Percentiles rank a stretch among this genome's conserved stretches.
phyloP scores from a whole-genome alignment of 2,113 vertebrate species.

The Mohoua ochrocephala region DNA sequence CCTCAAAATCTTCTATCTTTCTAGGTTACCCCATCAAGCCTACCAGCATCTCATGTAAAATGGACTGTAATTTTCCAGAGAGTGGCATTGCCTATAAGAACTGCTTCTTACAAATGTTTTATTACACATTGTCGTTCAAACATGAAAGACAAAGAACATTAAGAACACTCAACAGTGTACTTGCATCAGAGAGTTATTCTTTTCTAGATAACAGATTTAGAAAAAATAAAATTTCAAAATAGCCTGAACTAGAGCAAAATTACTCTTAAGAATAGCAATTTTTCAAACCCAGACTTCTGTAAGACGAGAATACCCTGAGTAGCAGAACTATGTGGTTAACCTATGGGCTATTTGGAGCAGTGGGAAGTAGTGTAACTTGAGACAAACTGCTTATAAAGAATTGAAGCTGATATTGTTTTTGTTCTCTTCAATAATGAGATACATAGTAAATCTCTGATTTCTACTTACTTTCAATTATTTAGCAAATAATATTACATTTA shows the following conservation, averaged over 20 bases:
- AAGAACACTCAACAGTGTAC: neutral
- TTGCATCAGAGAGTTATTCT: neutral
- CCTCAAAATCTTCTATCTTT: neutral
- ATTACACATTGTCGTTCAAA: neutral
- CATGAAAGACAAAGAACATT: neutral
- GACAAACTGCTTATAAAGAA: neutral
- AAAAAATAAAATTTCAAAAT: neutral
- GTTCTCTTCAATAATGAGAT: neutral
- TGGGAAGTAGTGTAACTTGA: neutral
- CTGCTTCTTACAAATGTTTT: neutral
- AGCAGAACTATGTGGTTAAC: neutral
- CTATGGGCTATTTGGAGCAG: neutral
- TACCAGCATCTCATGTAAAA: neutral
- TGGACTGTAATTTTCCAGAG: neutral
- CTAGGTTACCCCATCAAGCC: neutral
- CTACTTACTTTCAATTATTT: neutral
- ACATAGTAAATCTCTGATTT: neutral
- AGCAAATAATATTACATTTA: neutral
- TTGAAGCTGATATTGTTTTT: neutral
- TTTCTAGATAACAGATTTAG: neutral
- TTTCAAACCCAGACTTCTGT: neutral
- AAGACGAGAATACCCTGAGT: neutral
- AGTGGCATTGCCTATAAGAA: neutral
- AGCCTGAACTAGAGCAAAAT: neutral
- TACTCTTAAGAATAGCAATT: neutral